phyloP scores from a whole-genome alignment of 2,797 vertebrate genomes.

The Sebastes itinus region DNA sequence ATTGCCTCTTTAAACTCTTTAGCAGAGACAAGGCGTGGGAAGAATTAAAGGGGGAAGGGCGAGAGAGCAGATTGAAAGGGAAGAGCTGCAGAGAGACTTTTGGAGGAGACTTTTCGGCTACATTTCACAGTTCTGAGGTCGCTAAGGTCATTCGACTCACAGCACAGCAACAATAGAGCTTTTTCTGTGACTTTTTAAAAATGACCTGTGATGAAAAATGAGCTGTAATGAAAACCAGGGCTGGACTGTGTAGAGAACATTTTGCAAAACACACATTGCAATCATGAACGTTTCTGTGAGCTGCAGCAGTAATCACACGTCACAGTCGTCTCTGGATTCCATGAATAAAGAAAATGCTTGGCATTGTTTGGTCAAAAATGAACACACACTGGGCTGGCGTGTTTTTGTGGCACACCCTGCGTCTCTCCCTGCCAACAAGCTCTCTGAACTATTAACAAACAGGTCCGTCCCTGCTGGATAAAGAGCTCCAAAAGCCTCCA shows the following conservation, averaged over 20 bases:
- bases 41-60: neutral
- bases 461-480: neutral
- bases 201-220: neutral
- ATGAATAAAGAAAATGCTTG: neutral
- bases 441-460: neutral
- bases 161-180: neutral
- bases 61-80: neutral
- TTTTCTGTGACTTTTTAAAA: neutral
- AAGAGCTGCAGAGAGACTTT: neutral
- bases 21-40: neutral
- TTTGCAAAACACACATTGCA: neutral
- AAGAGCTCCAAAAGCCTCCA: slow-evolving; percentile 1
- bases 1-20: neutral
- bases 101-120: neutral
- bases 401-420: no score
- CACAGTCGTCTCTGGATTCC: neutral
- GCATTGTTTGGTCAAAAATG: neutral
- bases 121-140: slow-evolving; percentile 1
- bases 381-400: neutral
- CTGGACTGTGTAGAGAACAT: neutral
- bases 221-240: neutral
- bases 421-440: neutral
- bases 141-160: neutral
- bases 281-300: neutral
- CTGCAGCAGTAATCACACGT: neutral